phyloP scores from a whole-genome alignment of 1,140 invertebrate genomes.

The Homalodisca vitripennis region DNA sequence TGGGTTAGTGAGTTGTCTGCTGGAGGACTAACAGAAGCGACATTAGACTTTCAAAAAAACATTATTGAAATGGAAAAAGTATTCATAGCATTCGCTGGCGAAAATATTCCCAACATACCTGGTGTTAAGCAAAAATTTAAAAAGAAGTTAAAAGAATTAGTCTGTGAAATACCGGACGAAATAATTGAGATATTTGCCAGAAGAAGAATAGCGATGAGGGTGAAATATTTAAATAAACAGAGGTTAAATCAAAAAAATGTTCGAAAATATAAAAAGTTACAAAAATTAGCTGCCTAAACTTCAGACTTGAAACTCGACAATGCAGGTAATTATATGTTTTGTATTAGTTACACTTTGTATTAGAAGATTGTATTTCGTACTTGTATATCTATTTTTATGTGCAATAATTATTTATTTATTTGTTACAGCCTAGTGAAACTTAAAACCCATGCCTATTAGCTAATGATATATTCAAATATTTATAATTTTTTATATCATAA shows the following conservation, averaged over 20 bases:
- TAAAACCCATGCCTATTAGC: too few relatives aligned
- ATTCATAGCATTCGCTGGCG: background rate
- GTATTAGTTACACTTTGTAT: too few relatives aligned
- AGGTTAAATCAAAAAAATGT: background rate
- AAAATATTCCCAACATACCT: background rate
- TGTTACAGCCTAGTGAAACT: too few relatives aligned
- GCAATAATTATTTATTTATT: too few relatives aligned
- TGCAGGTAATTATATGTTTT: background rate
- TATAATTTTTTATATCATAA: too few relatives aligned
- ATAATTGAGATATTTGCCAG: background rate
- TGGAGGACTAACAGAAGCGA: slow-evolving; percentile 7
- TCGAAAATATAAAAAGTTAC: background rate
- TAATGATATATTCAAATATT: too few relatives aligned
- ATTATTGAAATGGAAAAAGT: background rate
- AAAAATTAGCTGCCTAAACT: background rate
- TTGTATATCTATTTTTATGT: too few relatives aligned
- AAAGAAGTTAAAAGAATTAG: background rate
- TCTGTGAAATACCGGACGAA: background rate
- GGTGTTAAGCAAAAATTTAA: background rate
- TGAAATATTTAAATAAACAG: background rate
- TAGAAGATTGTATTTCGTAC: background rate
- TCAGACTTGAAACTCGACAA: background rate
- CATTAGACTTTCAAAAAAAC: background rate
- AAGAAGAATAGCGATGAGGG: background rate
- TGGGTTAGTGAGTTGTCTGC: background rate